A percentile compares a stretch with the other conserved stretches of the same genome.
Conservation (phyloP, 2,888 invertebrate species). For the Gastrophysa polygoni region DNA sequence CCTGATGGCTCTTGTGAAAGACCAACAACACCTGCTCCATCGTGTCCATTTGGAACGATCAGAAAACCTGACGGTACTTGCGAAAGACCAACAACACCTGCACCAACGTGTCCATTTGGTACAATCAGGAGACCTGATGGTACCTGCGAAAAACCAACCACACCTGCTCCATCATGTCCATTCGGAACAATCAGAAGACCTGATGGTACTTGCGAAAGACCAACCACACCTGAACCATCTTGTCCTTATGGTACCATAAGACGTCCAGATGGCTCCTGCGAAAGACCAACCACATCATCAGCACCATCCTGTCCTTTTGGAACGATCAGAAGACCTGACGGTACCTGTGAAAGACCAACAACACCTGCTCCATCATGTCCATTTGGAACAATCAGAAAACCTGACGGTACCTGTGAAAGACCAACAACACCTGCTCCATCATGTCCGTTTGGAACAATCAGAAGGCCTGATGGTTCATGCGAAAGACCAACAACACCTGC, state of each 20-base stretch:
- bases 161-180: constrained; percentile 23
- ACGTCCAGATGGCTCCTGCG: constrained; percentile 20
- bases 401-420: constrained; percentile 21
- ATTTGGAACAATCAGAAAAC: constrained; percentile 26
- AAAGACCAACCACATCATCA: constrained; percentile 18
- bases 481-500: constrained; percentile 15
- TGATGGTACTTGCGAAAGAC: constrained; percentile 23
- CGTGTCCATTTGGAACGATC: constrained; percentile 28
- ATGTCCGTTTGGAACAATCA: constrained; percentile 19
- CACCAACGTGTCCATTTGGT: constrained; percentile 15
- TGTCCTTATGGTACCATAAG: constrained; percentile 34
- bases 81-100: constrained; percentile 15
- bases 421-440: constrained; percentile 18
- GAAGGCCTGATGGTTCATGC: constrained; percentile 20
- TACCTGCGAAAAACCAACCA: constrained; percentile 17
- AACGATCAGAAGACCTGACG: constrained; percentile 20
- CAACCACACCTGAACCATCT: constrained; percentile 17
- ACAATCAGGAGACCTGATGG: constrained; percentile 19
- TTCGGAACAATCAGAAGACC: constrained; percentile 17
- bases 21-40: constrained; percentile 10
- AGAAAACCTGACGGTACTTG: constrained; percentile 17
- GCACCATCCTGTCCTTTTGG: constrained; percentile 22
- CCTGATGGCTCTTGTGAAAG: constrained; percentile 20
- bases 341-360: constrained; percentile 25
- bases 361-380: constrained; percentile 31